A percentile compares a stretch with the other conserved stretches of the same genome.
Evolutionary conservation across 2,888 invertebrate species (phyloP).

Genomic region (Falcaria lacertinaria): DNA sequence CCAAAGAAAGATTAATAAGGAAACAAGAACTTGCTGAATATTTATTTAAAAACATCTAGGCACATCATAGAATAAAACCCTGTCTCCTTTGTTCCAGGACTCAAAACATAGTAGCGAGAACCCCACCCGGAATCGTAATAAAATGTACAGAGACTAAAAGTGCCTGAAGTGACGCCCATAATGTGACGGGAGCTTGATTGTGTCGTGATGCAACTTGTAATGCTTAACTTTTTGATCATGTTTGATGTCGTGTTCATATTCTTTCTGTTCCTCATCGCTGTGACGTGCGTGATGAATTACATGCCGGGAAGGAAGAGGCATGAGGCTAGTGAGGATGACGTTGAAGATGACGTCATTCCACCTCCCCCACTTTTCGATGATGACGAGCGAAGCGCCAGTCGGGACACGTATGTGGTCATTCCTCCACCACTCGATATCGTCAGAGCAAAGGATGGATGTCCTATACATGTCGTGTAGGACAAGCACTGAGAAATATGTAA

Average conservation of each 20-base stretch:
- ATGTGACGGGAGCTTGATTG: constrained; percentile 53
- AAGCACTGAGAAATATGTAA: constrained; percentile 67
- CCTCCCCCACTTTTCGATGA: constrained; percentile 71
- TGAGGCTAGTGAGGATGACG: constrained; percentile 71
- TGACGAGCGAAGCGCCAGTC: constrained; percentile 48
- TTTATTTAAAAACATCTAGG: no score
- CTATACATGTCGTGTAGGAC: constrained; percentile 73
- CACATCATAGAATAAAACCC: neutral
- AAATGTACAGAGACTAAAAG: constrained; percentile 10
- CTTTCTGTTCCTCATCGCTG: constrained; percentile 90
- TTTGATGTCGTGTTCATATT: constrained; percentile 93
- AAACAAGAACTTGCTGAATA: no score
- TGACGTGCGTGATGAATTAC: constrained; percentile 90
- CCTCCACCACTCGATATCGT: constrained; percentile 62
- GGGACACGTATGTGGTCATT: constrained; percentile 74
- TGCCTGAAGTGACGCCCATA: constrained; percentile 35
- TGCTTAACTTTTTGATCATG: constrained; percentile 92
- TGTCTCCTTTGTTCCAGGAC: constrained; percentile 26
- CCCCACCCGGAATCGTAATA: constrained; percentile 12
- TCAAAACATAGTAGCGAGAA: neutral
- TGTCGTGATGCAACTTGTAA: constrained; percentile 89
- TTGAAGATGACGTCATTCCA: constrained; percentile 71
- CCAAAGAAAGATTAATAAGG: no score
- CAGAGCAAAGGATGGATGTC: constrained; percentile 66
- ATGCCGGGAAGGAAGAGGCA: constrained; percentile 81